These are phyloP conservation scores for Pseudomyrmex concolor DNA, from an alignment of 1,140 invertebrate species.

Conservation along the genomic window DNA sequence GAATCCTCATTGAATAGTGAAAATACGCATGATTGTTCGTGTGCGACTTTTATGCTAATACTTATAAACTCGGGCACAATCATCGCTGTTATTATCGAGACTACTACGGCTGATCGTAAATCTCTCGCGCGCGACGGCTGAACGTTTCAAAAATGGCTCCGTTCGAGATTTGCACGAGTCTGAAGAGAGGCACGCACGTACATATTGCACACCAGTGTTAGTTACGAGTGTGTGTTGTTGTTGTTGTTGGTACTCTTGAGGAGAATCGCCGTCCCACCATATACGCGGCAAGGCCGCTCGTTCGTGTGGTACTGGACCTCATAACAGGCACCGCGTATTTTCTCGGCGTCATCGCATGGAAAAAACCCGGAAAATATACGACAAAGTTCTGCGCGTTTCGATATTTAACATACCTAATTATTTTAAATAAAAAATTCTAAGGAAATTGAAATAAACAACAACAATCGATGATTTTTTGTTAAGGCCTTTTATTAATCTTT, in stretches of 20 bases:
- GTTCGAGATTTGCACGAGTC: slow-evolving; percentile 57
- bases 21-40: slow-evolving; percentile 7
- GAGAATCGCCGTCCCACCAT: slow-evolving; percentile 79
- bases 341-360: slow-evolving; percentile 24
- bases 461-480: slow-evolving; percentile 46
- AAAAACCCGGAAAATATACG: slow-evolving; percentile 24
- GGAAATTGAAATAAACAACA: neutral
- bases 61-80: slow-evolving; percentile 45
- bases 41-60: slow-evolving; percentile 41
- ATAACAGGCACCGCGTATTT: slow-evolving; percentile 70
- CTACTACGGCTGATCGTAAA: slow-evolving; percentile 65
- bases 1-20: slow-evolving; percentile 4
- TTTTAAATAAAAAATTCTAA: neutral
- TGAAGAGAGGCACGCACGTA: slow-evolving; percentile 29
- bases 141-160: slow-evolving; percentile 64
- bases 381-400: neutral
- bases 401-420: too few relatives aligned
- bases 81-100: slow-evolving; percentile 70
- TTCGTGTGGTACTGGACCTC: slow-evolving; percentile 74
- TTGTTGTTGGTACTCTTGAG: slow-evolving; percentile 57
- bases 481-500: slow-evolving; percentile 74
- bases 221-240: neutral
- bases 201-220: slow-evolving; percentile 54
- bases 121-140: slow-evolving; percentile 60
- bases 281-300: slow-evolving; percentile 79